A percentile compares a stretch with the other conserved stretches of the same genome.
These are phyloP conservation scores for Arbacia lixula DNA, from an alignment of 53 echinoderm and acorn worm genomes.

Conservation along the genomic window DNA sequence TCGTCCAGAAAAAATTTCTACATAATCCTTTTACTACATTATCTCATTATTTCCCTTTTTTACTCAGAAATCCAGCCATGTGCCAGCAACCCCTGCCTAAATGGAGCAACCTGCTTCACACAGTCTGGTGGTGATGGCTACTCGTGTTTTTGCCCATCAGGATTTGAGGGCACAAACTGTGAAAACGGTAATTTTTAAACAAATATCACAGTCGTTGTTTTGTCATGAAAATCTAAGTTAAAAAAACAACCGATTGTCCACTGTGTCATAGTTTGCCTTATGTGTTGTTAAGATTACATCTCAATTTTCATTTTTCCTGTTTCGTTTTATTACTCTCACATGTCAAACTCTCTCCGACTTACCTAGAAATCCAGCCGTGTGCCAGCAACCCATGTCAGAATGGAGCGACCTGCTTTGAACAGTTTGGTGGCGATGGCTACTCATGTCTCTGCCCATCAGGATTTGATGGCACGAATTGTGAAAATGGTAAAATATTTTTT, in stretches of 20 bases:
- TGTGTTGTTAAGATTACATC: too few species aligned
- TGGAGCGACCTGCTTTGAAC: slow-evolving; percentile 60
- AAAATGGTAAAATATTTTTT: too few species aligned
- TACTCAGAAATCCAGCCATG: slow-evolving; percentile 49
- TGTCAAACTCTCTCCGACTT: not conserved
- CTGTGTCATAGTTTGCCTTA: too few species aligned
- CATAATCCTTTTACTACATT: not conserved
- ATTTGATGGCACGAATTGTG: slow-evolving; percentile 60
- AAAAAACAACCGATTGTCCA: too few species aligned
- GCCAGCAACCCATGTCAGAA: slow-evolving; percentile 56
- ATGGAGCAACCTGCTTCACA: slow-evolving; percentile 74
- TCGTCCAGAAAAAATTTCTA: too few species aligned
- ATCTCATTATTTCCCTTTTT: not conserved
- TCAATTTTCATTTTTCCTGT: too few species aligned
- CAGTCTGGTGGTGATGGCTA: slow-evolving; percentile 59
- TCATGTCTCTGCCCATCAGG: slow-evolving; percentile 55
- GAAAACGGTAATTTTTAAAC: slow-evolving; percentile 63
- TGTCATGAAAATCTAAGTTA: too few species aligned
- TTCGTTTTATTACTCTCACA: too few species aligned
- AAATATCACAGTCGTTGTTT: too few species aligned
- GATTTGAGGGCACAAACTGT: slow-evolving; percentile 62
- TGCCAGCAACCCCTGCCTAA: slow-evolving; percentile 73
- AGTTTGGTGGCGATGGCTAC: slow-evolving; percentile 6
- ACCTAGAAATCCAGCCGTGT: slow-evolving; percentile 49
- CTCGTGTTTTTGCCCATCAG: slow-evolving; percentile 69